These are phyloP conservation scores for Aradus depressus DNA, from an alignment of 2,888 invertebrate genomes.

Conservation along the genomic window DNA sequence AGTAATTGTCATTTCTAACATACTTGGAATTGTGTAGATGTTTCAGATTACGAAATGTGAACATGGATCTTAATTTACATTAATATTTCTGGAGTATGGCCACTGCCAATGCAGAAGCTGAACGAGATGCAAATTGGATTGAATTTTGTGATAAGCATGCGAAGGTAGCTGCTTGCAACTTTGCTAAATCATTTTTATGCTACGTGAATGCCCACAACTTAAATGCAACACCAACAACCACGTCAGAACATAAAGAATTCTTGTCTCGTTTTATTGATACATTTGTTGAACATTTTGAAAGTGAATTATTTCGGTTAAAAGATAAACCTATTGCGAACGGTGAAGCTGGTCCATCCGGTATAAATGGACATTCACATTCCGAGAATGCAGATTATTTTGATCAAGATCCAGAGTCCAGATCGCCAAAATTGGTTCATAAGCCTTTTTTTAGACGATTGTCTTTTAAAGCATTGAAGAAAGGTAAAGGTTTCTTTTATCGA, in stretches of 20 bases:
- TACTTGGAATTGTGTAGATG: no score
- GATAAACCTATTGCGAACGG: slow-evolving; percentile 37
- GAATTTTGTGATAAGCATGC: slow-evolving; percentile 84
- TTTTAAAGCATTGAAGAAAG: slow-evolving; percentile 73
- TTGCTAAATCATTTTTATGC: slow-evolving; percentile 73
- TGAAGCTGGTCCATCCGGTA: slow-evolving; percentile 32
- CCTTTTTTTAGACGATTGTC: slow-evolving; percentile 78
- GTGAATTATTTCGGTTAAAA: slow-evolving; percentile 53
- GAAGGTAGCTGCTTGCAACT: slow-evolving; percentile 71
- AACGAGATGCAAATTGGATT: slow-evolving; percentile 45
- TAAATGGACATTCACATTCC: slow-evolving; percentile 29
- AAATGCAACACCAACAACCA: slow-evolving; percentile 35
- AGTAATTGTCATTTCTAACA: no score
- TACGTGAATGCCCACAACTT: slow-evolving; percentile 59
- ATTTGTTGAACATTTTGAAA: slow-evolving; percentile 75
- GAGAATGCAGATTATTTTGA: slow-evolving; percentile 55
- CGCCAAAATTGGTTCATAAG: slow-evolving; percentile 68
- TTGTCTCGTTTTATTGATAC: slow-evolving; percentile 71
- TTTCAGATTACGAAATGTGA: no score
- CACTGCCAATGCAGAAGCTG: slow-evolving; percentile 12
- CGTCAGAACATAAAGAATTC: slow-evolving; percentile 64
- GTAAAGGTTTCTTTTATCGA: slow-evolving; percentile 77
- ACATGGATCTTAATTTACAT: no score
- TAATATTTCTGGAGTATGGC: no score
- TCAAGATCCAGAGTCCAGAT: slow-evolving; percentile 52